Percentiles rank a stretch among this genome's conserved stretches.
Evolutionary conservation across 1,140 invertebrate species (phyloP).

Genomic region (Eriosoma lanigerum): DNA sequence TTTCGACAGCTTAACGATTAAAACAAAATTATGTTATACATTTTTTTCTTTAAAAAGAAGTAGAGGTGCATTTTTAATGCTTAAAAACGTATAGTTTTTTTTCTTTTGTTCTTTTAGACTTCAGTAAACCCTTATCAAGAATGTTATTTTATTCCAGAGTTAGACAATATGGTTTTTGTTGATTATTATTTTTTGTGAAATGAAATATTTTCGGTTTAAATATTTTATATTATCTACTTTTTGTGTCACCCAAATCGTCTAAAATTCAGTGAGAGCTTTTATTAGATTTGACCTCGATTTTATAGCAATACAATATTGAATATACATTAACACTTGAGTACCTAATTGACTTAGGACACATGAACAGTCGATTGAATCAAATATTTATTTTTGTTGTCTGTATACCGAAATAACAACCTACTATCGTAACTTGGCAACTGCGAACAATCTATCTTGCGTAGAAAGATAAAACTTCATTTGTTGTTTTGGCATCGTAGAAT

Average conservation of each 20-base stretch:
- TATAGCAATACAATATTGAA: conserved; percentile 13
- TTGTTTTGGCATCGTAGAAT: not conserved
- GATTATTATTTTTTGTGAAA: no score
- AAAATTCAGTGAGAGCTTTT: not conserved
- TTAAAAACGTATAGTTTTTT: no score
- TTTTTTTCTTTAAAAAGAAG: no score
- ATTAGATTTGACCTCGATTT: conserved; percentile 5
- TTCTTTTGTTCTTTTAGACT: no score
- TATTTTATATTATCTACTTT: not conserved
- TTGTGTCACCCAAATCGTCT: no score
- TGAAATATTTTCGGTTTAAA: not conserved
- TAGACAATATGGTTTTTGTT: no score
- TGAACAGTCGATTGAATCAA: conserved; percentile 13
- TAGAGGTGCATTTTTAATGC: no score
- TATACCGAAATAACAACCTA: conserved; percentile 39
- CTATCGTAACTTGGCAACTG: conserved; percentile 45
- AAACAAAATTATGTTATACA: no score
- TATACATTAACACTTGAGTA: conserved; percentile 22
- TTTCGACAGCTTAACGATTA: no score
- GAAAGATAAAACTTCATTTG: conserved; percentile 5
- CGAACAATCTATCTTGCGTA: not conserved
- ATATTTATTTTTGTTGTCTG: conserved; percentile 43
- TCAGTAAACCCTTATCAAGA: no score
- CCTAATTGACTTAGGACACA: not conserved
- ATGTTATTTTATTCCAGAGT: no score